Evolutionary conservation across 2,888 invertebrate genomes (phyloP).

Genomic region (Linnaemya tessellans): DNA sequence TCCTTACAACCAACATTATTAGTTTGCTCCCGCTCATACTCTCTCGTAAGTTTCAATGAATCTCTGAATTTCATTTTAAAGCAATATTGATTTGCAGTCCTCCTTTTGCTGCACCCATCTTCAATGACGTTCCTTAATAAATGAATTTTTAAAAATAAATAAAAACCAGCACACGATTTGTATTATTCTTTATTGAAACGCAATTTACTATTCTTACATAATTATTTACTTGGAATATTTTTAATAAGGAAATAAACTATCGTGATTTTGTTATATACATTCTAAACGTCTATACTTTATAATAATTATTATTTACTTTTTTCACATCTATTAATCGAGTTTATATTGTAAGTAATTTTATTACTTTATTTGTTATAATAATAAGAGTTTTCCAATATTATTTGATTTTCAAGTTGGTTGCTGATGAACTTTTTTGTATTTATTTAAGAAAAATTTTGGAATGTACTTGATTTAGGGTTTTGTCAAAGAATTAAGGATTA

Average conservation of each 20-base stretch:
- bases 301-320: conserved; percentile 7
- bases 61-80: too few relatives aligned
- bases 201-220: conserved; percentile 47
- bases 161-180: conserved; percentile 13
- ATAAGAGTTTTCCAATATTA: background rate
- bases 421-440: background rate
- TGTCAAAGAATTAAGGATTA: background rate
- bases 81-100: too few relatives aligned
- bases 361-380: background rate
- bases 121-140: background rate
- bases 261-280: conserved; percentile 31
- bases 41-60: too few relatives aligned
- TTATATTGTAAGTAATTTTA: conserved; percentile 11
- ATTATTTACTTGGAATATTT: conserved; percentile 41
- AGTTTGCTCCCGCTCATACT: too few relatives aligned
- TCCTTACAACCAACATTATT: too few relatives aligned
- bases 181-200: conserved; percentile 56
- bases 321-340: conserved; percentile 27
- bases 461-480: background rate
- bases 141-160: background rate
- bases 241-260: conserved; percentile 44
- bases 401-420: conserved; percentile 16
- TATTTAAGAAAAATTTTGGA: background rate
- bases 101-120: background rate
- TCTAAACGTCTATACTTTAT: conserved; percentile 28